Percentiles rank a stretch among this genome's conserved stretches.
phyloP scores from a whole-genome alignment of 2,888 invertebrate genomes.

The Pharmacophagus antenor region DNA sequence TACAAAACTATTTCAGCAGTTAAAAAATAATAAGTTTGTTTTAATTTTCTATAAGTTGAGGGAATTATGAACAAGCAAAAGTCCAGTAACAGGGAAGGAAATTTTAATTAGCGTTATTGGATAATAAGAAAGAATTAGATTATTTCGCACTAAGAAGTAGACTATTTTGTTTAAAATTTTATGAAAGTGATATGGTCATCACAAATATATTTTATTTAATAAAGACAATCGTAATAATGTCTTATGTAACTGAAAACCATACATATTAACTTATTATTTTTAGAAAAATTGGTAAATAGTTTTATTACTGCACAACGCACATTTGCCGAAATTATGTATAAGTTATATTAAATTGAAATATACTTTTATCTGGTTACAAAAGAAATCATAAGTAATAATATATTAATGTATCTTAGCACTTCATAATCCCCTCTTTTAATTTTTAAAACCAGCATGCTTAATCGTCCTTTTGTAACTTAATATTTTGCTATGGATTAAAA shows the following conservation, averaged over 20 bases:
- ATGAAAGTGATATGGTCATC: neutral
- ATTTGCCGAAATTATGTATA: conserved; percentile 9
- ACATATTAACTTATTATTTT: neutral
- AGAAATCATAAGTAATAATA: neutral
- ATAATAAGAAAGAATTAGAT: conserved; percentile 46
- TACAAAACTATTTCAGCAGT: neutral
- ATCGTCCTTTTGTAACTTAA: neutral
- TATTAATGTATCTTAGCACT: neutral
- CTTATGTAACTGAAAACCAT: too few species aligned
- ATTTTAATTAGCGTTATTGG: conserved; percentile 51
- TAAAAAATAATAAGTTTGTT: neutral
- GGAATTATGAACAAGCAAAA: conserved; percentile 50
- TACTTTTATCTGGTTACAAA: neutral
- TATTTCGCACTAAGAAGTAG: conserved; percentile 55
- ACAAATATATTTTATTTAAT: too few species aligned
- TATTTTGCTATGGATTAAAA: conserved; percentile 15
- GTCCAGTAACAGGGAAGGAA: conserved; percentile 48
- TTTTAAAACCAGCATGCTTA: neutral
- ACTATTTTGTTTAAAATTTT: conserved; percentile 45
- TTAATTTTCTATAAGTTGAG: conserved; percentile 10
- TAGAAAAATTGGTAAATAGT: conserved; percentile 12
- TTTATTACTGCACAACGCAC: conserved; percentile 27
- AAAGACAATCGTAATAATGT: too few species aligned
- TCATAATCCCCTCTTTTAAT: neutral
- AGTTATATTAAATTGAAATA: neutral